These are phyloP conservation scores for Petrolisthes manimaculis DNA, from an alignment of 2,888 invertebrate genomes.

Conservation along the genomic window DNA sequence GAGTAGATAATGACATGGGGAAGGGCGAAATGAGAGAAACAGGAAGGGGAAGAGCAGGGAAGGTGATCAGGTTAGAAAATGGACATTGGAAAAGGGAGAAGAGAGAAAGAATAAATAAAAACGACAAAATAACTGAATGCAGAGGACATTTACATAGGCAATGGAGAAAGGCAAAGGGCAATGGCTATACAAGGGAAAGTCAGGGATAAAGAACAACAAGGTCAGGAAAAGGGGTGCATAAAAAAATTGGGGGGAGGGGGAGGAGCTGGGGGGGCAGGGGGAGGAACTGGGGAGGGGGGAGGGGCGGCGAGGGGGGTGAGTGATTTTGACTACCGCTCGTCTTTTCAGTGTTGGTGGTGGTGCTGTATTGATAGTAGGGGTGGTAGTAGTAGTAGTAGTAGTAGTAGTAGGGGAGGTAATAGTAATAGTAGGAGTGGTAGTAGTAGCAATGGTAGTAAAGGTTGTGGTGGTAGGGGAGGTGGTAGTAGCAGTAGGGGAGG, in stretches of 20 bases:
- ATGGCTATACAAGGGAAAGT: no score
- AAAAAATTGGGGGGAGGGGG: neutral
- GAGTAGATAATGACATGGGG: no score
- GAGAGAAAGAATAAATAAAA: neutral
- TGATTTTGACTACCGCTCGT: slow-evolving; percentile 14
- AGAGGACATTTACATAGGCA: neutral
- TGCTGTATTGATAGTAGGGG: neutral
- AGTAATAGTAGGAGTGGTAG: no score
- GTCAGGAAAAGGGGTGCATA: neutral
- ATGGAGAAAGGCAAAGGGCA: neutral
- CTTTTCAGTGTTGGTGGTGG: slow-evolving; percentile 21
- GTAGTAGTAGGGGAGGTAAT: no score
- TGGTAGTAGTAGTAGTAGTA: neutral
- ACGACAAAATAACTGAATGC: neutral
- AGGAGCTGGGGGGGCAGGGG: neutral
- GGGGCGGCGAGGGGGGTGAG: neutral
- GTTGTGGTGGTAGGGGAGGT: no score
- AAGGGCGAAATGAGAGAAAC: no score
- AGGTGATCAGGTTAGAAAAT: neutral
- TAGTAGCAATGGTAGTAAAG: no score
- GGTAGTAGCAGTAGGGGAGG: no score
- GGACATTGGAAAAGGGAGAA: neutral
- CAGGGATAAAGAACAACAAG: neutral
- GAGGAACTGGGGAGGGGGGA: neutral
- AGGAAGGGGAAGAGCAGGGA: neutral